A percentile compares a stretch with the other conserved stretches of the same genome.
Conservation (phyloP, 37 sponge, comb jelly and placozoan species). For the Theonella swinhoei region DNA sequence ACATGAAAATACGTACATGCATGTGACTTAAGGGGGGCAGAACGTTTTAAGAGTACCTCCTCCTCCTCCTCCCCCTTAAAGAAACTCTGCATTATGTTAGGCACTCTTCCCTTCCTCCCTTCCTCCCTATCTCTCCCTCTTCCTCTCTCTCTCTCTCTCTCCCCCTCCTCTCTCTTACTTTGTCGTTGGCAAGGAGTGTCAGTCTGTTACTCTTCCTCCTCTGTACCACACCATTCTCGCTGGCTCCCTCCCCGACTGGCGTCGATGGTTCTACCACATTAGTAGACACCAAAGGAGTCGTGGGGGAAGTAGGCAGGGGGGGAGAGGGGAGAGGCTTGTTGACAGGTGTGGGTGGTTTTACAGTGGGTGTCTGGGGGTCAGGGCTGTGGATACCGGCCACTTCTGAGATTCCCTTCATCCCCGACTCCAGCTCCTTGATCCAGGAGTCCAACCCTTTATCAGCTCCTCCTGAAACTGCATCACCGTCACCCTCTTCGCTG, state of each 20-base stretch:
- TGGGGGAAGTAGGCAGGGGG: not conserved
- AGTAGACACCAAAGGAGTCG: too few relatives aligned
- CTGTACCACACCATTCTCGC: not conserved
- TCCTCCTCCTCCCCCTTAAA: too few relatives aligned
- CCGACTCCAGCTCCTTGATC: constrained; percentile 78
- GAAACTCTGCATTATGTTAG: not conserved
- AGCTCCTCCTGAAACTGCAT: constrained; percentile 1
- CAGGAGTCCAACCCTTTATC: constrained; percentile 53
- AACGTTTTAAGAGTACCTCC: too few relatives aligned
- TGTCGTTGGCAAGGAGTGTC: not conserved
- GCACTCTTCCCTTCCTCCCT: not conserved
- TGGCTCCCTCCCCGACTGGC: not conserved
- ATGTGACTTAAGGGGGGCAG: too few relatives aligned
- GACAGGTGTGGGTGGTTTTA: not conserved
- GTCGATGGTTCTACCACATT: too few relatives aligned
- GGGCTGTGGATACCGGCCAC: constrained; percentile 14
- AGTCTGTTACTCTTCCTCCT: not conserved
- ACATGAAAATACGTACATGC: not conserved
- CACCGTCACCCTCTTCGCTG: not conserved
- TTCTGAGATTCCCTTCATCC: constrained; percentile 46
- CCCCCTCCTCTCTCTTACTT: constrained; percentile 4
- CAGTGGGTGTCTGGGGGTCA: not conserved
- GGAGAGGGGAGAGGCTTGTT: constrained; percentile 6
- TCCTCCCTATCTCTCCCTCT: not conserved
- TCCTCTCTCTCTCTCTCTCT: not conserved